phyloP scores from a whole-genome alignment of 2,888 invertebrate species.

The Clepsis dumicolana region DNA sequence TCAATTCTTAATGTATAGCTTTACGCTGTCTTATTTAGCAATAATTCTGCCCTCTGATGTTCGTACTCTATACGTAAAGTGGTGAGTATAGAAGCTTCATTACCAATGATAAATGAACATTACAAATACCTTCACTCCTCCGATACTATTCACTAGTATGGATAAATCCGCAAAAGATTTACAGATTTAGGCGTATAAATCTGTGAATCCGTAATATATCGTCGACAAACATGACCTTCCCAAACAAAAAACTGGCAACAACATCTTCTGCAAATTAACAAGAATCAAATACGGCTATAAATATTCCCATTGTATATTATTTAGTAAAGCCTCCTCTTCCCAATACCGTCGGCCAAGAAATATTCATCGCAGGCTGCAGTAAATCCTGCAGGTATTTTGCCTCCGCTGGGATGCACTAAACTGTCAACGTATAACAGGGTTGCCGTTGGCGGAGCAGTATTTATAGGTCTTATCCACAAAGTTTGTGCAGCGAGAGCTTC shows the following conservation, averaged over 20 bases:
- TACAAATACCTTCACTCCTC: too few relatives aligned
- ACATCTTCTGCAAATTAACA: neutral
- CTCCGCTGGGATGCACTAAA: conserved; percentile 21
- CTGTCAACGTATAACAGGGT: conserved; percentile 19
- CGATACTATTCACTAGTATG: too few relatives aligned
- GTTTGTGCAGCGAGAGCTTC: neutral
- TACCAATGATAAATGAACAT: too few relatives aligned
- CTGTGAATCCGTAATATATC: too few relatives aligned
- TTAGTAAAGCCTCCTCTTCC: neutral
- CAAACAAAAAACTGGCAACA: neutral
- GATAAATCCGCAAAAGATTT: too few relatives aligned
- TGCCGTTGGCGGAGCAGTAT: neutral
- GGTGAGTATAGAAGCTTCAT: too few relatives aligned
- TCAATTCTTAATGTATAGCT: too few relatives aligned
- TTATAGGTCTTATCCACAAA: conserved; percentile 4
- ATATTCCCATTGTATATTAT: neutral
- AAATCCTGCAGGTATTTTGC: conserved; percentile 23
- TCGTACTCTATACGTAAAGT: too few relatives aligned
- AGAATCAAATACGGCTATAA: neutral
- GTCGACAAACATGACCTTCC: too few relatives aligned
- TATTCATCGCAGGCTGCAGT: conserved; percentile 13
- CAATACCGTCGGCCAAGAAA: neutral
- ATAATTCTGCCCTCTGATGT: too few relatives aligned
- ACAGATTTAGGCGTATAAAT: too few relatives aligned
- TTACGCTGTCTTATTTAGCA: too few relatives aligned